Conservation (phyloP, 1,140 invertebrate species). For the Lysiphlebus fabarum region DNA sequence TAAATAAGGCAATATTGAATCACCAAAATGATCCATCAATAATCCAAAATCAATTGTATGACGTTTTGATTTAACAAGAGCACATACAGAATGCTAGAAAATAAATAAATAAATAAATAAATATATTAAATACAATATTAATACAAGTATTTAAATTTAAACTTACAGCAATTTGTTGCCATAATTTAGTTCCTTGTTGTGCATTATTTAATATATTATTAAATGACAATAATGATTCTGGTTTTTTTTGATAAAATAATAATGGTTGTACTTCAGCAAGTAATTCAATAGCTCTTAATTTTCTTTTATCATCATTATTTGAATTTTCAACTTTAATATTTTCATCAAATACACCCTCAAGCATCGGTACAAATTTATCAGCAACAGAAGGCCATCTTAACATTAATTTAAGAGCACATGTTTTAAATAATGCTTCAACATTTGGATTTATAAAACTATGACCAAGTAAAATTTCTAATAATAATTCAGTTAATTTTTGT, state of each 20-base stretch:
- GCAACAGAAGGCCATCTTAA: conserved; percentile 51
- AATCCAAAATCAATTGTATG: conserved; percentile 37
- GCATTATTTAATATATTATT: conserved; percentile 41
- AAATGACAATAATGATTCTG: conserved; percentile 36
- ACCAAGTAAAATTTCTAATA: conserved; percentile 48
- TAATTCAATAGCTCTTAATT: conserved; percentile 44
- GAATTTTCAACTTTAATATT: conserved; percentile 39
- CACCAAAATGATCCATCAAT: conserved; percentile 48
- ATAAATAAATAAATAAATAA: too few relatives aligned
- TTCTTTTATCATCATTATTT: conserved; percentile 39
- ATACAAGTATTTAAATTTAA: background rate
- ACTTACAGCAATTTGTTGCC: conserved; percentile 48
- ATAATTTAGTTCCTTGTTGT: conserved; percentile 41
- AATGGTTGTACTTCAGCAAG: conserved; percentile 47
- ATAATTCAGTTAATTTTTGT: conserved; percentile 48
- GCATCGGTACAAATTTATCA: conserved; percentile 47
- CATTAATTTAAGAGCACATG: conserved; percentile 51
- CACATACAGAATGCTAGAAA: conserved; percentile 42
- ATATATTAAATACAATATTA: conserved; percentile 18
- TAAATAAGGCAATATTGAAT: conserved; percentile 50
- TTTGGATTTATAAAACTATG: conserved; percentile 50
- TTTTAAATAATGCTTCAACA: conserved; percentile 48
- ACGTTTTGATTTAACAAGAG: conserved; percentile 43
- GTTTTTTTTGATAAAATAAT: conserved; percentile 40
- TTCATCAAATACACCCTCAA: conserved; percentile 34